Base-by-base conservation (phyloP, 2,888 invertebrate species). In the Scelioninae gen. 1 region DNA sequence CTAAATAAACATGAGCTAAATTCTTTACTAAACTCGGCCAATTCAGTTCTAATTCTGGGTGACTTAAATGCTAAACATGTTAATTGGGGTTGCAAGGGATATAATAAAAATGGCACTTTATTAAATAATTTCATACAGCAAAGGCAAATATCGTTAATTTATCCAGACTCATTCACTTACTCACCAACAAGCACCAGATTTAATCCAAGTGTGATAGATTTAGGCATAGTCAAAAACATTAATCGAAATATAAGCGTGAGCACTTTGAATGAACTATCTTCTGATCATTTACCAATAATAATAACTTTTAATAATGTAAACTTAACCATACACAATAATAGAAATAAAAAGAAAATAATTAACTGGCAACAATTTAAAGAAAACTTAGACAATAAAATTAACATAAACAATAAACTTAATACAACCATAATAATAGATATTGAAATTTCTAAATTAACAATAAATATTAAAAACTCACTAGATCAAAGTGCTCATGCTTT, bases 221-320 rank as follows among this genome's bases (percentile, higher is more conserved):
- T 45, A 45, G 13, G n/a, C 11, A n/a, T 45, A 45, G 13, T 13
- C 11, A 45, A 45, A 45, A 45, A 45, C 13, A 45, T 45, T n/a
- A 45, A 45, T 11, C n/a, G n/a, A 11, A 45, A 13, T 2, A 45
- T 13, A 5, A 45, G 13, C n/a, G n/a, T 45, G 6, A n/a, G n/a
- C 6, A n/a, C 13, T 11, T 6, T 45, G n/a, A 45, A 45, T 13
- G 45, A 45, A 45, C 13, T 45, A n/a, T n/a, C 45, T 11, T 45
- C 45, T 6, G 45, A 45, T 45, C 45, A 45, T 5, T 2, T 45
- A 13, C 45, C 45, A 11, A 11, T 38, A 38, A 8, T 38, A 38
- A 11, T 38, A 11, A 63, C 43, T 45, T 55, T 53, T 23, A 55
- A 43, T 38, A 53, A 55, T 1, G 2, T 43, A n/a, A 10, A 43